These are phyloP conservation scores for Julus scandinavius DNA, from an alignment of 2,888 invertebrate species.

Conservation along the genomic window DNA sequence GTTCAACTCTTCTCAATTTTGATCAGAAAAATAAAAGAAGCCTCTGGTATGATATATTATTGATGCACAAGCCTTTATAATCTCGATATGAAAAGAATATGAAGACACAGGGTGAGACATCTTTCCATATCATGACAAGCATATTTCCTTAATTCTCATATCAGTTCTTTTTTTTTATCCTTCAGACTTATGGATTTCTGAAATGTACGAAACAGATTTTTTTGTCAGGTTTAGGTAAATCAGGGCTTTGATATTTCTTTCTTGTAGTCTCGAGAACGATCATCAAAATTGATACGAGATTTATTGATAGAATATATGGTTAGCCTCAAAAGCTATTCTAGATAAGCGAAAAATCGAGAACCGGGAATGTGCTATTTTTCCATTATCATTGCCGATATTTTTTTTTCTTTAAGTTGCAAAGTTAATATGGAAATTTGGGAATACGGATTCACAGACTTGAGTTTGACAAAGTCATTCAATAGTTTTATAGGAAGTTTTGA, in stretches of 20 bases:
- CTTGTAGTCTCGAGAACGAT: too few species aligned
- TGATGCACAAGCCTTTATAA: neutral
- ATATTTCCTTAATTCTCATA: neutral
- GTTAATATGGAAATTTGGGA: too few species aligned
- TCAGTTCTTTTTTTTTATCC: neutral
- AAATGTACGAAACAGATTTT: neutral
- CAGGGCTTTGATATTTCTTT: too few species aligned
- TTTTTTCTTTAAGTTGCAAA: too few species aligned
- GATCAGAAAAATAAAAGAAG: neutral
- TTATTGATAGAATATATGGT: too few species aligned
- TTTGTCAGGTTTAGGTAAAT: neutral
- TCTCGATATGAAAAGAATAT: neutral
- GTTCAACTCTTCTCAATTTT: conserved; percentile 3
- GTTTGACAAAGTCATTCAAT: too few species aligned
- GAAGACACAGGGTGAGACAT: neutral
- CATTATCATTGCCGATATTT: too few species aligned
- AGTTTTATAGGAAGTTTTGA: neutral
- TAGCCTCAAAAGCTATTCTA: too few species aligned
- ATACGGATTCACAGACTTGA: too few species aligned
- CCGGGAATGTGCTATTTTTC: neutral
- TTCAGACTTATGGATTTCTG: neutral
- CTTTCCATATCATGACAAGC: neutral
- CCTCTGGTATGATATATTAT: neutral
- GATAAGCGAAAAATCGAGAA: too few species aligned
- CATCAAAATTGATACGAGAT: too few species aligned